Base-by-base conservation (phyloP, 2,888 invertebrate genomes). In the Ectobius pallidus region DNA sequence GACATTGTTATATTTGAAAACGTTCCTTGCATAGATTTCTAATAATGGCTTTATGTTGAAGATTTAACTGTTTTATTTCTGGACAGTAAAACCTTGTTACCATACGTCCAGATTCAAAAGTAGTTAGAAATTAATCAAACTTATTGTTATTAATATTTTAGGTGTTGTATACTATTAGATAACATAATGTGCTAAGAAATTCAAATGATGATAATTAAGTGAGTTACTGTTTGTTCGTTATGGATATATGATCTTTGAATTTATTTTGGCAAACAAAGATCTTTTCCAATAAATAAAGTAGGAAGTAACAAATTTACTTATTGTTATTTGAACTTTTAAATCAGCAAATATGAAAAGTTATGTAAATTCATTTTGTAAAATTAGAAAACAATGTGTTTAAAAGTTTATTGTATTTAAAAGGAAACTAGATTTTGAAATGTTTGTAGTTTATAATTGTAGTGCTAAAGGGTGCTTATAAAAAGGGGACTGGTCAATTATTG, bases 41-140 rank as follows among this genome's bases (percentile, higher is more conserved):
- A 6, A 65, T 42, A 65, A 65, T 46, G 65, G 65, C 65, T 27
- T 65, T 65, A 65, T 65, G 46, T 65, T 65, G 27, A 65, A 46
- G 65, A 65, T 65, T 65, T 65, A 65, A 65, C 27, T 46, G 65
- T 20, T 65, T 30, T n/a, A n/a, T n/a, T n/a, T 65, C 46, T 65
- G 27, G 27, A 65, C 65, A 65, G 65, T 65, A 65, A 65, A 65
- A 65, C 65, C 65, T 65, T 65, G 65, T 65, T 65, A 18, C 18
- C n/a, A 65, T 6, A 18, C 16, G 46, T 46, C 42, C 30, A 65
- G 44, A 30, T 30, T 30, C 7, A 58, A 30, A 58, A 25, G 30
- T 58, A 58, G 2, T 30, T 25, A 6, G 1, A 25, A 52, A 14
- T 52, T 25, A 25, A 14, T 6, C 20, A 18, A 18, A 22, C 25